Percentiles rank a stretch among this genome's conserved stretches.
phyloP scores from a whole-genome alignment of 2,113 vertebrate genomes.

The Serinus canaria region DNA sequence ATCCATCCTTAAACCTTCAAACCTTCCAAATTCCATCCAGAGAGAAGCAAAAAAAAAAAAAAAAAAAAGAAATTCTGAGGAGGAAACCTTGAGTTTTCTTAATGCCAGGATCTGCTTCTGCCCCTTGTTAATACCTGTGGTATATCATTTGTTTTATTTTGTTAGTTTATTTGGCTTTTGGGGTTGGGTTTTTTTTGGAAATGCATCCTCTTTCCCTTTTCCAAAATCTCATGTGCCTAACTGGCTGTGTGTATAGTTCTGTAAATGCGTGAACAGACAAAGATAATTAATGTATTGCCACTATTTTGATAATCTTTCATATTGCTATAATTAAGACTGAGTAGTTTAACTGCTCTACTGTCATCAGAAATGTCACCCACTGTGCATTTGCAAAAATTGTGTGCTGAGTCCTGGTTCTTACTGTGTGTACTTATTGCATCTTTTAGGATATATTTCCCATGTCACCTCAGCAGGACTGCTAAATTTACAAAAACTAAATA shows the following conservation, averaged over 20 bases:
- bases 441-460: background rate
- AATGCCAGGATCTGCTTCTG: background rate
- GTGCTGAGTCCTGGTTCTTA: background rate
- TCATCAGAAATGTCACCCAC: background rate
- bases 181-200: background rate
- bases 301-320: constrained; percentile 25
- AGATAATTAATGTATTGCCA: background rate
- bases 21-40: background rate
- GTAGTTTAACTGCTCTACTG: background rate
- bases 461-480: background rate
- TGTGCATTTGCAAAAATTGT: background rate
- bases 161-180: background rate
- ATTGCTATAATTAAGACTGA: background rate
- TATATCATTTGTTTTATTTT: background rate
- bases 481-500: background rate
- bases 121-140: background rate
- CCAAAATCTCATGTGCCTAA: background rate
- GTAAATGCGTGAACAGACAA: background rate
- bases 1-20: background rate
- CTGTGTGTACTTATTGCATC: background rate
- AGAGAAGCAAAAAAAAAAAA: background rate
- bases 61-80: background rate
- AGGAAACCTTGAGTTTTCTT: background rate
- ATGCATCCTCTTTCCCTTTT: background rate
- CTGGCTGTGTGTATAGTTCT: background rate